Base-by-base conservation (phyloP, 1,140 invertebrate species). In the Pemphigus obesinymphae region DNA sequence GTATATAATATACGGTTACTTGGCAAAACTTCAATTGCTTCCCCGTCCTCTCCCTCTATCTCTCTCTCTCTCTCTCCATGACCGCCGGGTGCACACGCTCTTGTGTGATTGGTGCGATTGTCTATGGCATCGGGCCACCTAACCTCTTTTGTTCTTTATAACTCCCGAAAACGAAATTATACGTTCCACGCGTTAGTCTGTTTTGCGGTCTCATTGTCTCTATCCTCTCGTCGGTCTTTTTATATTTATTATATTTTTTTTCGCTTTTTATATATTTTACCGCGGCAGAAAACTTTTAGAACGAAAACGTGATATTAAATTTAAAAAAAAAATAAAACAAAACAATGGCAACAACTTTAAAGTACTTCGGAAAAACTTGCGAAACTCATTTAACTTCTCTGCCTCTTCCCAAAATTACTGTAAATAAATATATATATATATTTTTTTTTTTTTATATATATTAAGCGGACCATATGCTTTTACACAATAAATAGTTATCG, bases 1-100 rank as follows among this genome's bases (percentile, higher is more conserved):
- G 37, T 43, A 43, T 63, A 63, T 43, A 26, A 11, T 45, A 13
- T 45, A 13, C 10, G 43, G 26, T 45, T 80, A 61, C 55, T 80
- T 80, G 76, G 76, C 76, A 80, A 80, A 80, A 80, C 53, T 80
- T 80, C 76, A 80, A 80, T 80, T 43, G 40, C 55, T 80, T 61
- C 76, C 50, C 37, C 34, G 5, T 55, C 34, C 31, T 78, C 34
- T 58, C 73, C 50, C 31, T 61, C 75, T 43, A 40, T 3, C 37
- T 5, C 37, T 3, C 37, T 45, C n/a, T 45, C 43, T 45, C n/a
- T n/a, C n/a, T n/a, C n/a, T n/a, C n/a, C n/a, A n/a, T n/a, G n/a
- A n/a, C n/a, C 43, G 43, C 10, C 43, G 43, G n/a, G n/a, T n/a
- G n/a, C n/a, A n/a, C n/a, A n/a, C n/a, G n/a, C n/a, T n/a, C n/a